Percentiles rank a stretch among this genome's conserved stretches.
Conservation (phyloP, 2,113 vertebrate species). For the Conger conger region DNA sequence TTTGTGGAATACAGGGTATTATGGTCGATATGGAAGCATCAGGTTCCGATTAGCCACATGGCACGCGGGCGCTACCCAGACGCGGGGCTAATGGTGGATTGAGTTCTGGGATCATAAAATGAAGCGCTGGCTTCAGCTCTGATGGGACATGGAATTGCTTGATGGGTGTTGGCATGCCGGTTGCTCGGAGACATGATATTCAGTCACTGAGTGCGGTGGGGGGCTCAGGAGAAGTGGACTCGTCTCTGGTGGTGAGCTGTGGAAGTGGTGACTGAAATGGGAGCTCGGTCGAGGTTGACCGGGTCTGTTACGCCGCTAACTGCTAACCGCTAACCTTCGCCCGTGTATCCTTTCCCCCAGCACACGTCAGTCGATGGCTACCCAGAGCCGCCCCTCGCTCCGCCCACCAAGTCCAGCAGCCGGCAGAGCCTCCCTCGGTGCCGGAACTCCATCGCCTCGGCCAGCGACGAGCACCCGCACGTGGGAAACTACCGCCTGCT, state of each 20-base stretch:
- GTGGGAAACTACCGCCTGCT: slow-evolving; percentile 93
- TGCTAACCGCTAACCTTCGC: slow-evolving; percentile 29
- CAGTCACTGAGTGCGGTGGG: too few relatives aligned
- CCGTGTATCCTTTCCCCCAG: slow-evolving; percentile 57
- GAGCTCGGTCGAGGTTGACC: neutral
- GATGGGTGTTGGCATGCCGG: neutral
- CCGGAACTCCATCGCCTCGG: slow-evolving; percentile 87
- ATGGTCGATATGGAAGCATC: neutral
- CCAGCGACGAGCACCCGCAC: slow-evolving; percentile 85
- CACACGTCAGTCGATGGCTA: slow-evolving; percentile 92
- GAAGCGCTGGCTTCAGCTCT: slow-evolving; percentile 30
- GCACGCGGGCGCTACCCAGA: neutral
- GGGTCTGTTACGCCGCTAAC: neutral
- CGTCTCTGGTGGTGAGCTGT: neutral
- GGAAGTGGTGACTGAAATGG: neutral
- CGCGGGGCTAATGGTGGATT: slow-evolving; percentile 5
- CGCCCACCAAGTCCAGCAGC: slow-evolving; percentile 85
- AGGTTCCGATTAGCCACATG: neutral
- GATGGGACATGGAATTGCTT: slow-evolving; percentile 32
- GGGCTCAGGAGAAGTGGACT: too few relatives aligned
- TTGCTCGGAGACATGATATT: neutral
- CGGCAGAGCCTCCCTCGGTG: slow-evolving; percentile 89
- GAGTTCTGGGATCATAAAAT: neutral
- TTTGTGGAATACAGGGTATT: neutral
- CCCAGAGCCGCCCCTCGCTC: slow-evolving; percentile 76